phyloP scores from a whole-genome alignment of 2,113 vertebrate species.

The Noctilio leporinus region DNA sequence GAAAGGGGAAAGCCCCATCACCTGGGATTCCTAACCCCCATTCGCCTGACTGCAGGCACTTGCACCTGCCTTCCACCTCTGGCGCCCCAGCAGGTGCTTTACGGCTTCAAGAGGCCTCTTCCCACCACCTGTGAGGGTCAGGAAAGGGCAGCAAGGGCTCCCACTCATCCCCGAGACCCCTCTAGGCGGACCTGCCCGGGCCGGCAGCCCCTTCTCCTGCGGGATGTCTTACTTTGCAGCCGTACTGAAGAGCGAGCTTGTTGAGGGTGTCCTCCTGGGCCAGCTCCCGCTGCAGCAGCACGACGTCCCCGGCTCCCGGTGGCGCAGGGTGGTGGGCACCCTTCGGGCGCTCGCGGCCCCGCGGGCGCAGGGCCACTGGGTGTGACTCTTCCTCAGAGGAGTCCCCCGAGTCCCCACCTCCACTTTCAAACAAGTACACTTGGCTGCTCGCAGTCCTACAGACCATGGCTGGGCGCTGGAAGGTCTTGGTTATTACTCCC shows the following conservation, averaged over 20 bases:
- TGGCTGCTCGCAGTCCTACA: constrained; percentile 84
- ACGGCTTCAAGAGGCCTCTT: neutral
- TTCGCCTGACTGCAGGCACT: neutral
- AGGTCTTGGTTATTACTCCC: constrained; percentile 78
- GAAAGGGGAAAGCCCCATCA: neutral
- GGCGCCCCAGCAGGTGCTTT: neutral
- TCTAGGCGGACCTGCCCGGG: neutral
- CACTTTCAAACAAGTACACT: constrained; percentile 84
- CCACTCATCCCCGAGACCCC: no score
- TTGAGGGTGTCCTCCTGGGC: constrained; percentile 87
- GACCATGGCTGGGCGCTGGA: constrained; percentile 87
- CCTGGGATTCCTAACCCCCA: neutral
- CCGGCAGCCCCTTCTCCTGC: neutral
- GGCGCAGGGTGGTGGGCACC: neutral
- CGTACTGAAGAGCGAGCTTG: constrained; percentile 94
- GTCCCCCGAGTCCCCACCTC: constrained; percentile 66
- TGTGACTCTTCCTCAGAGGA: constrained; percentile 87
- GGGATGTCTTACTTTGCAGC: constrained; percentile 87
- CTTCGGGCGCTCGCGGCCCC: constrained; percentile 73
- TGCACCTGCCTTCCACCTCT: neutral
- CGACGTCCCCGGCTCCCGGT: constrained; percentile 66
- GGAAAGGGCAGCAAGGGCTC: neutral
- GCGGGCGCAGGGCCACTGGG: constrained; percentile 76
- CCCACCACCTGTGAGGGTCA: neutral
- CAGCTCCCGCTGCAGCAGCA: constrained; percentile 86